Evolutionary conservation across 1,140 invertebrate species (phyloP).

Genomic region (Xylocopa sonorina): DNA sequence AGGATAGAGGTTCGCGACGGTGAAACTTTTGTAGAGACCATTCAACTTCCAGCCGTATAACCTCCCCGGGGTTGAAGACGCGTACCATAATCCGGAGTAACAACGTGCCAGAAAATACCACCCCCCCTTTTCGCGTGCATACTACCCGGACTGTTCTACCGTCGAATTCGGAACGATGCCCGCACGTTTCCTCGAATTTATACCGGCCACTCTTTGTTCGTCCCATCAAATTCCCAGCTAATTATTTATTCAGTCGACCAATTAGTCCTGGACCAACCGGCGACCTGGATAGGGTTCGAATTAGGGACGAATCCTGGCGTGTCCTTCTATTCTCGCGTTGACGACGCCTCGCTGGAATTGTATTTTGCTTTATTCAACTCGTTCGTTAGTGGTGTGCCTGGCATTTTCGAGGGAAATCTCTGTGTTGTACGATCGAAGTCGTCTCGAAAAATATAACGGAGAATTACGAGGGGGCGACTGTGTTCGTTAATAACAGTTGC

Average conservation of each 20-base stretch:
- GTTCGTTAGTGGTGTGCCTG: too few relatives aligned
- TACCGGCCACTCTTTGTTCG: neutral
- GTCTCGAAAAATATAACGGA: too few relatives aligned
- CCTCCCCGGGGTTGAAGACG: conserved; percentile 64
- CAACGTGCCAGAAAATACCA: conserved; percentile 63
- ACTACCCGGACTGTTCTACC: neutral
- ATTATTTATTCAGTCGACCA: neutral
- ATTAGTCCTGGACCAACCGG: neutral
- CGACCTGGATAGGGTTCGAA: neutral
- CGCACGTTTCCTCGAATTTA: neutral
- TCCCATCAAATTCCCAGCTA: conserved; percentile 5
- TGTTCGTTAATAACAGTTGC: too few relatives aligned
- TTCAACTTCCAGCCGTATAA: conserved; percentile 65
- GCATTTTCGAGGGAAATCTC: too few relatives aligned
- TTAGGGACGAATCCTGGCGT: neutral
- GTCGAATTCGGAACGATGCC: neutral
- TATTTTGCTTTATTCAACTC: too few relatives aligned
- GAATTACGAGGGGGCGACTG: too few relatives aligned
- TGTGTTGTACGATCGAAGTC: too few relatives aligned
- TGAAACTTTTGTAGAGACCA: conserved; percentile 65
- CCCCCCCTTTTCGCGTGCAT: conserved; percentile 14
- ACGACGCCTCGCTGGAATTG: too few relatives aligned
- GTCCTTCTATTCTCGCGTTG: too few relatives aligned
- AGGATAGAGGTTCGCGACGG: conserved; percentile 55
- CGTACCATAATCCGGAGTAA: conserved; percentile 65